Base-by-base conservation (phyloP, 2,888 invertebrate genomes). In the Erynnis tages region DNA sequence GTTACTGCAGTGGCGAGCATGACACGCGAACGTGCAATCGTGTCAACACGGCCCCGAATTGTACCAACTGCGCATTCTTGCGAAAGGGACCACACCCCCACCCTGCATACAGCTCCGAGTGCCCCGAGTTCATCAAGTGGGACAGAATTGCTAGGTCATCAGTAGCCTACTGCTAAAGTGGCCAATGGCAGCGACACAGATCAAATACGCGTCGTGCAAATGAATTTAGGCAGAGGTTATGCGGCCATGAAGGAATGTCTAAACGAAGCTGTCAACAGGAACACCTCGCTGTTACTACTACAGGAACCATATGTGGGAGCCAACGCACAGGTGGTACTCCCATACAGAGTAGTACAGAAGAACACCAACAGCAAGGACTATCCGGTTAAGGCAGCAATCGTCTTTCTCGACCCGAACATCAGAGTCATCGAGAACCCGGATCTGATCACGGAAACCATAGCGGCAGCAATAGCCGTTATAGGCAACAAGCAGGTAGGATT, bases 51-150 rank as follows among this genome's bases (percentile, higher is more conserved):
- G 11, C 11, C 5, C n/a, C 21, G 2, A 35, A 50, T 14, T 64
- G 61, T 14, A 16, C 23, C 11, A 61, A 64, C 25, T 64, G 56
- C 45, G 11, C 37, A 6, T 21, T 2, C 11, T 8, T 14, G 16
- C 14, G 1, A 1, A 27, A 6, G 4, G 32, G 16, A 45, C 38
- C 4, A 27, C 7, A 35, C 29, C 25, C 46, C 16, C 25, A 47
- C 17, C 27, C 46, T 11, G 46, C 37, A 1, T 47, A 47, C 27
- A 47, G 35, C 27, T n/a, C 17, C 2, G 32, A 53, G 6, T 30
- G 30, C 7, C 30, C 30, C 1, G 30, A 30, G 3, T 30, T 30
- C 13, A 30, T 30, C 8, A 25, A 25, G 8, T 25, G 25, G 25
- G 25, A 25, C 8, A 25, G 25, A 25, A 25, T 25, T 2, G 25